These are phyloP conservation scores for Mirza zaza DNA, from an alignment of 2,113 vertebrate genomes.

Conservation along the genomic window DNA sequence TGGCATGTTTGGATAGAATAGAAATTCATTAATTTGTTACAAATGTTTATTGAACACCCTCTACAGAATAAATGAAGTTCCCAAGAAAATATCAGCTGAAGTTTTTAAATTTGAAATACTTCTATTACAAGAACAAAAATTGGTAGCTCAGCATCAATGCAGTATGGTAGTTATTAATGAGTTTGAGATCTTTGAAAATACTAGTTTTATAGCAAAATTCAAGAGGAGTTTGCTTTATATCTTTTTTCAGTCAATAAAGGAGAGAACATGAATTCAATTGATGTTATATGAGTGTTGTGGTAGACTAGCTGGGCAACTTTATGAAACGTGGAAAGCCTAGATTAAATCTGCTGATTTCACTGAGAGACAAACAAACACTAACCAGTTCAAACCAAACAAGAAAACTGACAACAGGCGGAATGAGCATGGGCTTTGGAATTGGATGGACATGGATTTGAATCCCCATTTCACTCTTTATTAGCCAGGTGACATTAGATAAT, in stretches of 20 bases:
- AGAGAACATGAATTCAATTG: background rate
- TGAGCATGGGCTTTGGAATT: background rate
- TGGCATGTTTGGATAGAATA: background rate
- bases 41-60: constrained; percentile 11
- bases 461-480: background rate
- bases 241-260: background rate
- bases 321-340: background rate
- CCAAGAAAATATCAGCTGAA: background rate
- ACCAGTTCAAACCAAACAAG: background rate
- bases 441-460: background rate
- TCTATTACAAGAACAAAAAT: background rate
- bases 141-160: background rate
- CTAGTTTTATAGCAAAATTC: constrained; percentile 35
- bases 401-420: background rate
- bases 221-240: background rate
- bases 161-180: background rate
- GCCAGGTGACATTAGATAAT: background rate
- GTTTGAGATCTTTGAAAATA: constrained; percentile 25
- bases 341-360: background rate
- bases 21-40: constrained; percentile 17
- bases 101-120: constrained; percentile 32
- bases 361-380: constrained; percentile 17
- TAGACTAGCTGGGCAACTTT: background rate
- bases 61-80: background rate
- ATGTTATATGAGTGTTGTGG: background rate